Evolutionary conservation across 2,888 invertebrate species (phyloP), one percentile per base, ranked within the genome.

Genomic region (Ischnus inquisitorius): DNA sequence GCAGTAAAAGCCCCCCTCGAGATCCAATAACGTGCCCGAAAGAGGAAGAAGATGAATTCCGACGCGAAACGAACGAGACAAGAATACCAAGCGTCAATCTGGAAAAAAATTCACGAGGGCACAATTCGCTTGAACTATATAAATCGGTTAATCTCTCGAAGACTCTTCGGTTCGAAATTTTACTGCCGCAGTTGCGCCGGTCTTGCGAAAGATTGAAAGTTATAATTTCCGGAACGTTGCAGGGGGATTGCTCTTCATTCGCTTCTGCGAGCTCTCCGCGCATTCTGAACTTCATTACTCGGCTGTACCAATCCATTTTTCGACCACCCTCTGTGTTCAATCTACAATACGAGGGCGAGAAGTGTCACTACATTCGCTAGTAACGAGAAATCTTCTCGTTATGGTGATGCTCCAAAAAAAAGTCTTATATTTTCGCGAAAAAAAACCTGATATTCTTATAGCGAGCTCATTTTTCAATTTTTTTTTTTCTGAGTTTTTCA

Each of bases 141-240:
- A 79, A 71, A 83, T 69, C 79, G 75, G 71, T 72, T 79, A 83
- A 79, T 79, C 75, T 65, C 71, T 34, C 48, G 48, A 46, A 60
- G 54, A 69, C 81, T 39, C 48, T 48, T 22, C 14, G 22, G 67
- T 46, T 64, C 54, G 25, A 64, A 69, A 46, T 83, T 57, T 74
- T 65, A 65, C 67, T 46, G 64, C 25, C 54, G 64, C 22, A 48
- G 34, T 34, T 68, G 43, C 48, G 43, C 34, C 46, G 10, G 71
- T 64, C 51, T 69, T 16, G 72, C 34, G 51, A 65, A 79, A 22
- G 75, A 79, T 83, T 79, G 75, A 71, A 79, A 83, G 57, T 75
- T 22, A 79, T 75, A 83, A 79, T 83, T 76, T 79, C 79, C 79
- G 79, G 65, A 22, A 25, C 22, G 48, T 43, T 28, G 51, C 57